phyloP scores from a whole-genome alignment of 1,140 invertebrate species.

The Cotesia glomerata region DNA sequence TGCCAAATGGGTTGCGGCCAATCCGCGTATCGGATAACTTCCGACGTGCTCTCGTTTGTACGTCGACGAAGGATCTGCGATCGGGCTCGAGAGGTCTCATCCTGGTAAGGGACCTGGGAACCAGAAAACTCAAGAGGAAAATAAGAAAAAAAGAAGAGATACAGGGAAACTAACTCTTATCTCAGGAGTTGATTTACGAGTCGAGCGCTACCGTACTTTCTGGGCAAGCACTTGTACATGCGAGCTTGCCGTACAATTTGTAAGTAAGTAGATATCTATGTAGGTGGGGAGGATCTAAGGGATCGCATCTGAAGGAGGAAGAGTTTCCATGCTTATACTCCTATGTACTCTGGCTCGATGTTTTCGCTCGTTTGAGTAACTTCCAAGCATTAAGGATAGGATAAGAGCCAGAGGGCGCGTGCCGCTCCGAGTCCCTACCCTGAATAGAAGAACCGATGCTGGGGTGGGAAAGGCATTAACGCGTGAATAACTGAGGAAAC shows the following conservation, averaged over 20 bases:
- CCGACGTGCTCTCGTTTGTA: conserved; percentile 24
- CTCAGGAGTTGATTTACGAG: conserved; percentile 29
- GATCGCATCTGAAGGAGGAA: too few relatives aligned
- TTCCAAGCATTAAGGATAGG: conserved; percentile 12
- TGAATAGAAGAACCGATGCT: background rate
- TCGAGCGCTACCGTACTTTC: conserved; percentile 9
- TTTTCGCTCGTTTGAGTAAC: conserved; percentile 30
- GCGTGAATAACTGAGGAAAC: background rate
- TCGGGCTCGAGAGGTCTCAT: background rate
- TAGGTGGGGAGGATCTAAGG: background rate
- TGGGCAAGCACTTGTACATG: conserved; percentile 5
- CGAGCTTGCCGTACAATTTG: background rate
- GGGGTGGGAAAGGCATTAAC: background rate
- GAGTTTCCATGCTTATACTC: background rate
- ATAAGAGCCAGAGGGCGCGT: background rate
- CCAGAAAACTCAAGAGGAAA: background rate
- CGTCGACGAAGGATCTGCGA: conserved; percentile 11
- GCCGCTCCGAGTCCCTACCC: background rate
- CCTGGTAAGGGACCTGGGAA: background rate
- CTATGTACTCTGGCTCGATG: conserved; percentile 11
- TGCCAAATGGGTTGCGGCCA: conserved; percentile 25
- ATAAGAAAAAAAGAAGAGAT: background rate
- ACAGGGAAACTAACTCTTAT: conserved; percentile 27
- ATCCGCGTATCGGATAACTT: conserved; percentile 23
- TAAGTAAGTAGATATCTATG: background rate